Conservation (phyloP, 1,140 invertebrate genomes). For the Colletes latitarsis region DNA sequence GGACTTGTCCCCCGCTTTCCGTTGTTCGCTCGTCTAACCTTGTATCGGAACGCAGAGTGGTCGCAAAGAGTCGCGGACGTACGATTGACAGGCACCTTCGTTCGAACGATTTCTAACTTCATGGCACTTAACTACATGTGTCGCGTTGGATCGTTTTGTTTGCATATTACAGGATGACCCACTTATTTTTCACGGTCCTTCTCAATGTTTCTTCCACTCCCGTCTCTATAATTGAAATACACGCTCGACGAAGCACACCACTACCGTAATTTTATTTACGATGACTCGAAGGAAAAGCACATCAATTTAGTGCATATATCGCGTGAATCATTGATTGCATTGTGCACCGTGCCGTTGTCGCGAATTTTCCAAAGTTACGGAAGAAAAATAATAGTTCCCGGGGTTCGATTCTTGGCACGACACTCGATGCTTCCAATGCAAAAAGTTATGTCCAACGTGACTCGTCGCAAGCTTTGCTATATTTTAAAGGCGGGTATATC, state of each 20-base stretch:
- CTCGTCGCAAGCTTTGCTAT: neutral
- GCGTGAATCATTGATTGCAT: neutral
- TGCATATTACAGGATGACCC: conserved; percentile 2
- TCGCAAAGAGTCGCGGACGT: neutral
- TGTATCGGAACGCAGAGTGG: neutral
- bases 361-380: neutral
- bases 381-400: neutral
- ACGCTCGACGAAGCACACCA: neutral
- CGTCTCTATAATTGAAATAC: neutral
- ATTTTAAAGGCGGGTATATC: neutral
- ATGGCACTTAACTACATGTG: neutral
- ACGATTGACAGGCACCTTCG: neutral
- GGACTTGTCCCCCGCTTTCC: neutral
- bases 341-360: neutral
- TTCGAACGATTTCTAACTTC: neutral
- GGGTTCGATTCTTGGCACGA: neutral
- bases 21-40: conserved; percentile 14
- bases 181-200: neutral
- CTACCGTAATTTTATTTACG: neutral
- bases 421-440: neutral
- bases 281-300: neutral
- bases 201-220: neutral
- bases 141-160: neutral
- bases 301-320: neutral
- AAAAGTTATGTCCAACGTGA: neutral